phyloP scores from a whole-genome alignment of 1,140 invertebrate species.

The Zaprionus ghesquierei region DNA sequence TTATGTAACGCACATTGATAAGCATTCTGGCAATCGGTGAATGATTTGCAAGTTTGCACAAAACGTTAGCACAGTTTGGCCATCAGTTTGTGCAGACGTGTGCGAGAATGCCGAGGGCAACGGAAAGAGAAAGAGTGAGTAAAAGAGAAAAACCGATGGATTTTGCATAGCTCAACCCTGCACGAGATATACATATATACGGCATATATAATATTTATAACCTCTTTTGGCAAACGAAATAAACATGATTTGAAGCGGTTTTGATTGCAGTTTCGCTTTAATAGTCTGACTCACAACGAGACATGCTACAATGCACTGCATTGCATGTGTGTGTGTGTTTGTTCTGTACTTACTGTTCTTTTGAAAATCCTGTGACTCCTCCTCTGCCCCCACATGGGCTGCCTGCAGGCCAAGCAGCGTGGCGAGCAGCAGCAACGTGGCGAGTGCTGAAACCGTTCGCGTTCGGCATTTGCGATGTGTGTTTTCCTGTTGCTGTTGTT shows the following conservation, averaged over 20 bases:
- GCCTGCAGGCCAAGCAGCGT: slow-evolving; percentile 52
- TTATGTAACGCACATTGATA: slow-evolving; percentile 78
- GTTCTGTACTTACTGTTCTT: slow-evolving; percentile 81
- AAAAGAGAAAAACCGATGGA: not conserved
- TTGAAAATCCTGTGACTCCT: slow-evolving; percentile 80
- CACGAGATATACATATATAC: too few species aligned
- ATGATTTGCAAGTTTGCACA: slow-evolving; percentile 79
- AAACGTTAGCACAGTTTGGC: slow-evolving; percentile 46
- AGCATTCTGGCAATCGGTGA: slow-evolving; percentile 74
- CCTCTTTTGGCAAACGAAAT: not conserved
- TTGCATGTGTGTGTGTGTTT: not conserved
- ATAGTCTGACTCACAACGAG: not conserved
- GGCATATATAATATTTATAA: not conserved
- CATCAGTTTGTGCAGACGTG: slow-evolving; percentile 65
- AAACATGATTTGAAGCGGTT: slow-evolving; percentile 12
- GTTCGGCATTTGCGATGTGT: slow-evolving; percentile 69
- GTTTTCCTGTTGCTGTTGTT: slow-evolving; percentile 30
- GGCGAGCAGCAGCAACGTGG: slow-evolving; percentile 34
- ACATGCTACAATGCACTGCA: not conserved
- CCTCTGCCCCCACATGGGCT: slow-evolving; percentile 48
- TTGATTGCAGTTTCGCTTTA: not conserved
- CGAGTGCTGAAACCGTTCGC: slow-evolving; percentile 64
- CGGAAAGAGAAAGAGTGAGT: not conserved
- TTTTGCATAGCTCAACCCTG: not conserved
- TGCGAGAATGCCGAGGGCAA: slow-evolving; percentile 17